Conservation (phyloP, 2,888 invertebrate genomes). For the Neoitamus cyanurus region DNA sequence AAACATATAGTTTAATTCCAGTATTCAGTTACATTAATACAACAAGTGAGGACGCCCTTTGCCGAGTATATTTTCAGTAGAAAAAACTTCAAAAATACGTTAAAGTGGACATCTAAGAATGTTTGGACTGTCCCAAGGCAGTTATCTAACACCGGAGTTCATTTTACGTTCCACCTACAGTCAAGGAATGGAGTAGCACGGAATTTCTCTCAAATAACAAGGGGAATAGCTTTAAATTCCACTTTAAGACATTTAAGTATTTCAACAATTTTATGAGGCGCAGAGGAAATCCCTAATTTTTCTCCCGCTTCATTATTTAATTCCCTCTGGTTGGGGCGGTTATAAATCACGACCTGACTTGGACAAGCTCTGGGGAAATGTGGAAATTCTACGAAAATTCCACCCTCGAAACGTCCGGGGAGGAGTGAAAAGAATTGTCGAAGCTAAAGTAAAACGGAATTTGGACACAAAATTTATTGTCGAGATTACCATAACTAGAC, state of each 20-base stretch:
- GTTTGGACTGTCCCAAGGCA: background rate
- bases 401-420: background rate
- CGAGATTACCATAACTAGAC: background rate
- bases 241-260: background rate
- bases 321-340: background rate
- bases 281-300: background rate
- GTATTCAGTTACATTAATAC: background rate
- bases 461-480: slow-evolving; percentile 1
- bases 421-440: background rate
- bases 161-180: background rate
- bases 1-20: background rate
- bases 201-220: background rate
- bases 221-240: background rate
- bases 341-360: background rate
- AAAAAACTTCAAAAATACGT: background rate
- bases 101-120: background rate
- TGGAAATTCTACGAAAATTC: background rate
- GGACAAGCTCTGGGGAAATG: background rate
- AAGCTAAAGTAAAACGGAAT: background rate
- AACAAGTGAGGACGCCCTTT: background rate
- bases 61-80: background rate
- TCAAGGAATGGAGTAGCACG: background rate
- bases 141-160: background rate
- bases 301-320: background rate
- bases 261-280: background rate